A percentile compares a stretch with the other conserved stretches of the same genome.
Conservation (phyloP, 2,888 invertebrate species). For the Autographa gamma region DNA sequence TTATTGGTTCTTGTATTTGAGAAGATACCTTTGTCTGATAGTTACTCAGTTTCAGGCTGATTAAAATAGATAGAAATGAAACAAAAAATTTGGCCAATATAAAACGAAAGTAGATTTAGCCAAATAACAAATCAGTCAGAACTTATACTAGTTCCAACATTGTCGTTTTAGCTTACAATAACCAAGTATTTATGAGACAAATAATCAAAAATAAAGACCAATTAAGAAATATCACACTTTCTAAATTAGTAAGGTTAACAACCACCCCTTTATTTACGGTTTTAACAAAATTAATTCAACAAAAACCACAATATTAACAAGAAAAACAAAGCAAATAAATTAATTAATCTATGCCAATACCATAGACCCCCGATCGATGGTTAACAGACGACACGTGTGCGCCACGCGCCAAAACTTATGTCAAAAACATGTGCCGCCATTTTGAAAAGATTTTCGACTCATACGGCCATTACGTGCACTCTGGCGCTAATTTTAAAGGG, state of each 20-base stretch:
- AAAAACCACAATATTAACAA: background rate
- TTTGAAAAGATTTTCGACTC: constrained; percentile 45
- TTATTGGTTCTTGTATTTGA: no score
- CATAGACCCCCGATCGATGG: constrained; percentile 64
- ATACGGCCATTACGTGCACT: constrained; percentile 60
- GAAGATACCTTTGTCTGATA: no score
- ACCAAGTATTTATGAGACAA: no score
- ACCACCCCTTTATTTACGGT: background rate
- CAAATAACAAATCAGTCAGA: no score
- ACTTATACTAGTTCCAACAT: no score
- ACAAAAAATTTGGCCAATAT: no score
- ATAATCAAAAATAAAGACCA: no score
- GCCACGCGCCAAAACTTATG: constrained; percentile 72
- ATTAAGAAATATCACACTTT: background rate
- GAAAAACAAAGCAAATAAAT: constrained; percentile 30
- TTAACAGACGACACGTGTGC: constrained; percentile 70
- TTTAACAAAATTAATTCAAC: background rate
- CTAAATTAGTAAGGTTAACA: no score
- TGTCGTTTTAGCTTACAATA: no score
- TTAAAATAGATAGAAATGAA: no score
- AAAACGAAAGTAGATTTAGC: no score
- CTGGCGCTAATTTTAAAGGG: constrained; percentile 45
- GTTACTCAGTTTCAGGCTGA: no score
- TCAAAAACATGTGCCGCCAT: constrained; percentile 69
- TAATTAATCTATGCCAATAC: constrained; percentile 38